Percentiles rank a stretch among this genome's conserved stretches.
Conservation (phyloP, 2,113 vertebrate genomes). For the Etia nguti region DNA sequence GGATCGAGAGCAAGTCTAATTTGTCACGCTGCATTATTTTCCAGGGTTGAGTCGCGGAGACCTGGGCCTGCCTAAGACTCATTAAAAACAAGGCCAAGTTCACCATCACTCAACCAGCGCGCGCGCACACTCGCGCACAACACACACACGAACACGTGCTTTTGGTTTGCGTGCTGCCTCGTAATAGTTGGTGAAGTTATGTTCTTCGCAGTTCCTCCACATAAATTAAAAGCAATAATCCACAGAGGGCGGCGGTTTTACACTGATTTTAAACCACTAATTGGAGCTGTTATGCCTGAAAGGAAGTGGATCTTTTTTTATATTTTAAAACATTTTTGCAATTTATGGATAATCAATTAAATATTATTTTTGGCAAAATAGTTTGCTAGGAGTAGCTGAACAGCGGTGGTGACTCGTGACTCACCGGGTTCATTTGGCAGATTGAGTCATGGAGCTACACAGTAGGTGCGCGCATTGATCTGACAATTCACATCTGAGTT, state of each 20-base stretch:
- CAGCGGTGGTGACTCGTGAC: neutral
- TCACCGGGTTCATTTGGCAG: neutral
- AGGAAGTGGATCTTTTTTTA: neutral
- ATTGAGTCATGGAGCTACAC: neutral
- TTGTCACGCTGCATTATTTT: constrained; percentile 61
- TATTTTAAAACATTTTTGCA: neutral
- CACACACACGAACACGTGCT: constrained; percentile 7
- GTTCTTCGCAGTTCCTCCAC: neutral
- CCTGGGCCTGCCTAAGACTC: constrained; percentile 50
- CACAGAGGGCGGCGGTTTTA: neutral
- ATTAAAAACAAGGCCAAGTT: constrained; percentile 60
- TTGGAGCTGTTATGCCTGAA: neutral
- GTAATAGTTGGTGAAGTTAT: neutral
- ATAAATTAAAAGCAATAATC: constrained; percentile 18
- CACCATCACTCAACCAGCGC: constrained; percentile 12
- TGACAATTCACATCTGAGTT: neutral
- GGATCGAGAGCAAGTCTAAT: constrained; percentile 35
- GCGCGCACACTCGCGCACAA: neutral
- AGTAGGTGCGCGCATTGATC: constrained; percentile 1
- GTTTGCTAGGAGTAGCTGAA: neutral
- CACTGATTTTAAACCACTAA: neutral
- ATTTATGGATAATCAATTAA: neutral
- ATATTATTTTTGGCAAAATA: neutral
- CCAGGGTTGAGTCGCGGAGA: constrained; percentile 42
- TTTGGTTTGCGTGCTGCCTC: constrained; percentile 22